Base-by-base conservation (phyloP, 2,113 vertebrate genomes). In the Diphyllodes magnificus region DNA sequence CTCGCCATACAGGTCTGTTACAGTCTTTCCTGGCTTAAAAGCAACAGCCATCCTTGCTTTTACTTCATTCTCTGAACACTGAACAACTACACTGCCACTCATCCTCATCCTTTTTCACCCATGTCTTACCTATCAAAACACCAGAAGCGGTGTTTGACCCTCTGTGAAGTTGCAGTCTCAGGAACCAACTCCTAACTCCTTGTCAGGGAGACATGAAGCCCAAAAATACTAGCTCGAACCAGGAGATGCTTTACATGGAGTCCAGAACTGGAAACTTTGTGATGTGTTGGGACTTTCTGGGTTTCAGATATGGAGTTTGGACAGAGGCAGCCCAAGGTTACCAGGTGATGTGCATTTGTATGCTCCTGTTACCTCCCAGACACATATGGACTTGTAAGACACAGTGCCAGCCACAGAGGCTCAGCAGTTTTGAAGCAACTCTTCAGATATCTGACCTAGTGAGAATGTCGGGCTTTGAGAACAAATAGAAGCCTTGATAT, bases 311-410 rank as follows among this genome's bases (percentile, higher is more conserved):
- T 0, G 1, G 47, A 27, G 15, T 37, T 24, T 69, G 73, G 35
- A 49, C 20, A 82, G 60, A 47, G 30, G 53, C 40, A 60, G 64
- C n/a, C 40, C 57, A 28, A 7, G n/a, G 20, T 21, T 4, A 25
- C 37, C 66, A 70, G 21, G 11, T 23, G 63, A 45, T 8, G 14
- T 10, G 30, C 0, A 0, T 21, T 56, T 80, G 53, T 4, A 54
- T 23, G 33, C 11, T 76, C 35, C 81, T 45, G 28, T 28, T 28
- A 59, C 24, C 35, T 15, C n/a, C 5, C 5, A 66, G 50, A 9
- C 50, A 25, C 31, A 39, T 15, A 15, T 11, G 37, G 31, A 35
- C 6, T 17, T 28, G 22, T 39, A 25, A 40, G 50, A 65, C 54
- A 25, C 66, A 40, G 66, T 6, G 24, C 10, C 61, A 88, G 45